phyloP scores from a whole-genome alignment of 2,113 vertebrate species.

The Zapornia atra region DNA sequence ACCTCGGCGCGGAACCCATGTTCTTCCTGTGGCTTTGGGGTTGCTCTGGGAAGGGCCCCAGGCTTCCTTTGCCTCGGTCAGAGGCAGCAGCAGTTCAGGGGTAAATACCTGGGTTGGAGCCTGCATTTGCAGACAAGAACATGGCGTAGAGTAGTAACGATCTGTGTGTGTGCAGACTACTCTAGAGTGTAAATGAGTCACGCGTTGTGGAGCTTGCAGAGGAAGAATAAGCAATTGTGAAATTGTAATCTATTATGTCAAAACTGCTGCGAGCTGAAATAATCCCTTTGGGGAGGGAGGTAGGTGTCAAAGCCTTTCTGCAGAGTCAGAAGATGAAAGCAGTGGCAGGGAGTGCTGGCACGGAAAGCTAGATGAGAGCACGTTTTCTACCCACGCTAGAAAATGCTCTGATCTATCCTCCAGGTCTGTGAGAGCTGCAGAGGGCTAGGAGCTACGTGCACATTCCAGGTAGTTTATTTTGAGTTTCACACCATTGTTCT shows the following conservation, averaged over 20 bases:
- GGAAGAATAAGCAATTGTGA: slow-evolving; percentile 1
- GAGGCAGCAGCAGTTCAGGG: neutral
- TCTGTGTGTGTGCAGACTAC: neutral
- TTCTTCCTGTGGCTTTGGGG: neutral
- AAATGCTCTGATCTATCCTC: neutral
- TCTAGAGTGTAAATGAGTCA: slow-evolving; percentile 29
- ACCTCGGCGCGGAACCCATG: neutral
- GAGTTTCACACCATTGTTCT: neutral
- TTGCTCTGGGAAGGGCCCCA: neutral
- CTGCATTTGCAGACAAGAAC: neutral
- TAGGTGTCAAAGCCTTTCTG: neutral
- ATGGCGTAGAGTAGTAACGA: neutral
- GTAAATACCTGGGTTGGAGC: neutral
- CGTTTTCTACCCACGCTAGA: neutral
- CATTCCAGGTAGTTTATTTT: neutral
- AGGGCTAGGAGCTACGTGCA: neutral
- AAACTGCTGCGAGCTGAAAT: slow-evolving; percentile 22
- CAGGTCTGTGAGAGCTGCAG: neutral
- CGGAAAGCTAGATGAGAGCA: neutral
- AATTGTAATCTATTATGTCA: slow-evolving; percentile 19
- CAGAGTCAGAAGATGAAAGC: slow-evolving; percentile 22
- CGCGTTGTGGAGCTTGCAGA: neutral
- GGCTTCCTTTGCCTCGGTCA: neutral
- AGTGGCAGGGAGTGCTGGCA: neutral
- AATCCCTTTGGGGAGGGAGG: slow-evolving; percentile 7